Conservation (phyloP, 2,113 vertebrate genomes). For the Anthoscopus minutus region DNA sequence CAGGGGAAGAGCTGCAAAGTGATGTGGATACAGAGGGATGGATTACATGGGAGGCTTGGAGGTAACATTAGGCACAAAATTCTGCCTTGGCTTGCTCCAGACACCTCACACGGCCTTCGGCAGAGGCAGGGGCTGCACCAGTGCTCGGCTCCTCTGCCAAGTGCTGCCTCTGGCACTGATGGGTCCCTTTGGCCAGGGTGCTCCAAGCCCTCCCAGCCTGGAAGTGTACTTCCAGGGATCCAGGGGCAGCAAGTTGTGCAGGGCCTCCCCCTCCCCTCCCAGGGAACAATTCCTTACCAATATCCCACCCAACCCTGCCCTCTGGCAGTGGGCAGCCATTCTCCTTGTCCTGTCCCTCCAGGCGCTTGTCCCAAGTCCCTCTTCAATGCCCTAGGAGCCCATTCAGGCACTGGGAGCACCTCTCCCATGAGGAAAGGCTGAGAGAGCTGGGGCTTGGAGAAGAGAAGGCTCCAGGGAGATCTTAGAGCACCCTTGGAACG, state of each 20-base stretch:
- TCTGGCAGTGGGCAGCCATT: neutral
- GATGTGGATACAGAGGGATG: neutral
- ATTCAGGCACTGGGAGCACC: neutral
- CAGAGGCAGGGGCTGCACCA: neutral
- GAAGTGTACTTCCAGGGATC: neutral
- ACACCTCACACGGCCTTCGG: neutral
- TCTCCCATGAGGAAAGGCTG: neutral
- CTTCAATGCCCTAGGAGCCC: neutral
- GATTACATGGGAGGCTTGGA: neutral
- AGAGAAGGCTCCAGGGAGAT: neutral
- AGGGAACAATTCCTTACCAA: neutral
- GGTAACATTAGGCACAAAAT: neutral
- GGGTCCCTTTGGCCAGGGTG: neutral
- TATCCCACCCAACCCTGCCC: neutral
- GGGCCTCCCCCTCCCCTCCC: accelerated
- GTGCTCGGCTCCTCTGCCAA: neutral
- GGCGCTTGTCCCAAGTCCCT: neutral
- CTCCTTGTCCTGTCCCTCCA: neutral
- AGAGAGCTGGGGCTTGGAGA: neutral
- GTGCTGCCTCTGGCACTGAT: neutral
- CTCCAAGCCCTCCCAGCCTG: neutral
- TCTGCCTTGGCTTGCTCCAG: neutral
- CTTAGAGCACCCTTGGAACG: neutral
- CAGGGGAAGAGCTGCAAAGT: neutral
- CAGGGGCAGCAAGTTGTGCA: neutral